Percentiles rank a stretch among this genome's conserved stretches.
Evolutionary conservation across 2,888 invertebrate genomes (phyloP).

Genomic region (Phortica okadai): DNA sequence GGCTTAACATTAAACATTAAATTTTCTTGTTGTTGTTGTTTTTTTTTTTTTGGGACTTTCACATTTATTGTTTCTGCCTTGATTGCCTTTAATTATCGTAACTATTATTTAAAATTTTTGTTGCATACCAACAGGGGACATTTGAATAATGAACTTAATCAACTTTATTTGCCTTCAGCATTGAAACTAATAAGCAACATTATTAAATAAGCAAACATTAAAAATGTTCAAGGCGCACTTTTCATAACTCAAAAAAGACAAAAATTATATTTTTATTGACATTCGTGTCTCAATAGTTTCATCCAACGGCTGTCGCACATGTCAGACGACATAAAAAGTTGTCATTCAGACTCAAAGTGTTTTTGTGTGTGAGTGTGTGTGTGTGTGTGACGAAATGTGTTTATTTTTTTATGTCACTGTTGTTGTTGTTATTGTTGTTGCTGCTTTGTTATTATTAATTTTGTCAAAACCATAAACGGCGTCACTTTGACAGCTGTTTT

Average conservation of each 20-base stretch:
- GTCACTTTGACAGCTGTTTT: constrained; percentile 57
- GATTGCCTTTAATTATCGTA: neutral
- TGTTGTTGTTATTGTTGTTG: constrained; percentile 17
- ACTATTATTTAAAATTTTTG: neutral
- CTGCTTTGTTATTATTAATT: constrained; percentile 41
- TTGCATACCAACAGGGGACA: constrained; percentile 12
- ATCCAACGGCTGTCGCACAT: neutral
- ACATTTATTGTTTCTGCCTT: neutral
- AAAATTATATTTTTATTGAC: constrained; percentile 9
- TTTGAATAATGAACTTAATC: neutral
- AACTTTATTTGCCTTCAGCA: neutral
- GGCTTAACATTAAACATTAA: neutral
- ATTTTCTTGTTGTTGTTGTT: neutral
- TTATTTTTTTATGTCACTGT: neutral
- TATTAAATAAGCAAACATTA: too few species aligned
- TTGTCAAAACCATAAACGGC: constrained; percentile 55
- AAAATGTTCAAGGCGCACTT: too few species aligned
- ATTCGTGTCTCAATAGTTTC: constrained; percentile 6
- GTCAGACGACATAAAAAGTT: constrained; percentile 3
- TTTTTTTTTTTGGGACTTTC: constrained; percentile 1
- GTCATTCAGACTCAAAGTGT: neutral
- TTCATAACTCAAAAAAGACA: too few species aligned
- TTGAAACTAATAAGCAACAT: too few species aligned
- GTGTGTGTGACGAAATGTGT: neutral
- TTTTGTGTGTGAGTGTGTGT: neutral